Evolutionary conservation across 2,888 invertebrate species (phyloP), one percentile per base, ranked within the genome.

Genomic region (Diarsia rubi): DNA sequence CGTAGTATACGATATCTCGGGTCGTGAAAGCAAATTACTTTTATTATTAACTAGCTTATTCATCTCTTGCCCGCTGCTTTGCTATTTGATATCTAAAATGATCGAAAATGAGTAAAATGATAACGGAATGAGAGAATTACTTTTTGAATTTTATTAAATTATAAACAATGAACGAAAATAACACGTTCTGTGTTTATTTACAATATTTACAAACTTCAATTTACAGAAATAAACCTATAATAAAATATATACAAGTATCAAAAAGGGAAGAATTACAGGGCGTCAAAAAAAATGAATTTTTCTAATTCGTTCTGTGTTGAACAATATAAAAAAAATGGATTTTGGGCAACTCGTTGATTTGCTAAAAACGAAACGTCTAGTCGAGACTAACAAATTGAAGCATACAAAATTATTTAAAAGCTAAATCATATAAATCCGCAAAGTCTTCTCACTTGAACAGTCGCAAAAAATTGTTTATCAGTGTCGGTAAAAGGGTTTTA

Each of bases 401-500:
- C 14, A 37, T 37, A 37, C 37, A 37, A 8, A 37, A 37, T 31
- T 2, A 24, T 24, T 24, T n/a, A 11, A 11, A 49, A 3, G 6
- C 3, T 21, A 12, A 21, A 31, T 37, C 12, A 12, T 49, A 47
- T 24, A 44, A 60, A 44, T 4, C 37, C 78, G 74, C 74, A 47
- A 24, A 47, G 66, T 75, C 78, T 69, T 72, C 4, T 81, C 1
- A 71, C 80, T 85, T 81, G 73, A 67, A 73, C 82, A 79, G 77
- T 42, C 27, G 69, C 74, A 84, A 85, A 88, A 86, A 85, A 85
- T 82, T 91, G 90, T 91, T 92, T 91, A 90, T 89, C 87, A 83
- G 78, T 79, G 88, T 85, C 77, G 81, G 66, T 63, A 90, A 91
- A 93, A 90, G 90, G 91, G 91, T 88, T 91, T 92, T 91, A 88